phyloP scores from a whole-genome alignment of 2,113 vertebrate genomes.

The Petrocephalus microphthalmus region DNA sequence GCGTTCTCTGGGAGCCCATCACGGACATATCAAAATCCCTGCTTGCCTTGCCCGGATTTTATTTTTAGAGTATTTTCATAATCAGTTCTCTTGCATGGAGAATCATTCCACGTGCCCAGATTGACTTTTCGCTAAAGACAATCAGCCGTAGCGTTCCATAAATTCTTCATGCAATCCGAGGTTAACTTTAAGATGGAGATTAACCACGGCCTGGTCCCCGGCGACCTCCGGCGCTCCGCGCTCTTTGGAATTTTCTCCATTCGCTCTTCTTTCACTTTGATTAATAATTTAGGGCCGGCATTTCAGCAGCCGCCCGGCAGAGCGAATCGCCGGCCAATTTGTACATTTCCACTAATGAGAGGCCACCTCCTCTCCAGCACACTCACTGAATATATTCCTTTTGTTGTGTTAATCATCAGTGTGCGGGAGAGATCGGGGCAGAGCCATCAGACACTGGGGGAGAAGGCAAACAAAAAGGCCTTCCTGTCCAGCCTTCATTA shows the following conservation, averaged over 20 bases:
- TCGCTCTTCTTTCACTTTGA: constrained; percentile 10
- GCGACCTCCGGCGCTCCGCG: not conserved
- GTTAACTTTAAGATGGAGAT: not conserved
- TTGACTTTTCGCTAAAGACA: constrained; percentile 5
- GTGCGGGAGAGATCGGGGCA: not conserved
- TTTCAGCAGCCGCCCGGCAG: not conserved
- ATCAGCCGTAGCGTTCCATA: not conserved
- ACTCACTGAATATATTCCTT: constrained; percentile 9
- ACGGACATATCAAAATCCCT: not conserved
- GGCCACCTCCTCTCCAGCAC: not conserved
- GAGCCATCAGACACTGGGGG: not conserved
- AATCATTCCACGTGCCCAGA: not conserved
- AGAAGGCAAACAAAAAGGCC: constrained; percentile 7
- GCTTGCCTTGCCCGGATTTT: not conserved
- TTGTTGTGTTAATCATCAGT: constrained; percentile 19
- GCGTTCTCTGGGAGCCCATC: not conserved
- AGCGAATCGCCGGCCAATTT: constrained; percentile 10
- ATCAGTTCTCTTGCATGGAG: not conserved
- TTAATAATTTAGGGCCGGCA: constrained; percentile 20
- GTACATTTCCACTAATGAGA: constrained; percentile 6
- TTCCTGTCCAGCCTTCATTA: constrained; percentile 51
- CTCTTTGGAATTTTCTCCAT: not conserved
- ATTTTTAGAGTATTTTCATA: not conserved
- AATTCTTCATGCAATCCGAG: not conserved
- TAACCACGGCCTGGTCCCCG: not conserved